Percentiles rank a stretch among this genome's conserved stretches.
Evolutionary conservation across 2,113 vertebrate genomes (phyloP).

Genomic region (Neodontobutis hainanensis): DNA sequence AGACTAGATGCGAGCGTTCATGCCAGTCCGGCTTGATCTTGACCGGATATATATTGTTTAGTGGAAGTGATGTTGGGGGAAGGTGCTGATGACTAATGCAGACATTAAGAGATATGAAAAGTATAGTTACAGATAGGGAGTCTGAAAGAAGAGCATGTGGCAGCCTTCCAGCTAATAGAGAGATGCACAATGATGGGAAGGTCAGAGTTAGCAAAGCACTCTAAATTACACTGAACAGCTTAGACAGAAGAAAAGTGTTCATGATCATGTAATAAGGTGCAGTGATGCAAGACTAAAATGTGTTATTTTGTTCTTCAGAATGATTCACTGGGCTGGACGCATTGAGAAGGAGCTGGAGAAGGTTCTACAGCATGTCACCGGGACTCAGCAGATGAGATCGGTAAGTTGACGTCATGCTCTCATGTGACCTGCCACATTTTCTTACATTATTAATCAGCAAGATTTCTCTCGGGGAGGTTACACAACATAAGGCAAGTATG

Average conservation of each 20-base stretch:
- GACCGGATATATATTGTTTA: conserved; percentile 37
- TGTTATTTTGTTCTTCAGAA: conserved; percentile 66
- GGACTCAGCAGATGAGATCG: conserved; percentile 81
- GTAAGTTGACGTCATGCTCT: conserved; percentile 72
- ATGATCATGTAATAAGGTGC: background rate
- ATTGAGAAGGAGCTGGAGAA: conserved; percentile 86
- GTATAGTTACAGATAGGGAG: conserved; percentile 28
- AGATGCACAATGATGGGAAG: conserved; percentile 19
- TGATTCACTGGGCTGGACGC: conserved; percentile 84
- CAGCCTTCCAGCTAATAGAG: conserved; percentile 26
- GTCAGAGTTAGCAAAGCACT: background rate
- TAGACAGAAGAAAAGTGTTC: conserved; percentile 19
- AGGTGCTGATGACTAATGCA: conserved; percentile 49
- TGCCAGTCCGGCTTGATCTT: conserved; percentile 32
- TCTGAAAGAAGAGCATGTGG: conserved; percentile 3
- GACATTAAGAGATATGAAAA: conserved; percentile 35
- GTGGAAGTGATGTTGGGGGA: conserved; percentile 30
- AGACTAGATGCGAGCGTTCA: conserved; percentile 25
- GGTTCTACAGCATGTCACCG: conserved; percentile 82
- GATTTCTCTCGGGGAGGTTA: conserved; percentile 26
- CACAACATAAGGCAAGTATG: conserved; percentile 13
- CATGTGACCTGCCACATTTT: conserved; percentile 28
- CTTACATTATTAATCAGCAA: conserved; percentile 55
- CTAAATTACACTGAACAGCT: conserved; percentile 22
- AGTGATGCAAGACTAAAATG: conserved; percentile 31